Evolutionary conservation across 2,797 vertebrate genomes (phyloP).

Genomic region (Coccyzus lansbergi): DNA sequence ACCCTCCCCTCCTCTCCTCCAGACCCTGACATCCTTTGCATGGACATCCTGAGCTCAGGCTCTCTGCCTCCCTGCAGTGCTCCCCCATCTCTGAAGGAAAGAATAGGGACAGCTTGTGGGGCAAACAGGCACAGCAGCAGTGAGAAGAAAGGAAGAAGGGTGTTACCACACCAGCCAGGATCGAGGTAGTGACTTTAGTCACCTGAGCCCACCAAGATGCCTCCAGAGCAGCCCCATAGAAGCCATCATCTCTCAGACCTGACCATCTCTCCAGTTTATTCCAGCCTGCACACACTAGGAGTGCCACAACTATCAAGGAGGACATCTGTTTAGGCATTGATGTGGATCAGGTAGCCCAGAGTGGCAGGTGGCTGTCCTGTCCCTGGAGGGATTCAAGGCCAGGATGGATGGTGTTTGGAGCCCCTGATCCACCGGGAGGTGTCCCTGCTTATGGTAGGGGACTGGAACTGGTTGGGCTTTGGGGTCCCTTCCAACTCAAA

Average conservation of each 20-base stretch:
- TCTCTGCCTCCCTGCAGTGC: not conserved
- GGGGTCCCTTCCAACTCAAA: no score
- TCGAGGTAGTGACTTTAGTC: not conserved
- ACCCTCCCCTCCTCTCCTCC: not conserved
- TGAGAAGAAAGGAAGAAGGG: not conserved
- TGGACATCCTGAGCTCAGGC: not conserved
- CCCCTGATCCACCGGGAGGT: no score
- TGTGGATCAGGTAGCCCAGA: no score
- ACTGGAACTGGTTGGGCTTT: no score
- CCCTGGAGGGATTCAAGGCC: no score
- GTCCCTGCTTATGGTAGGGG: no score
- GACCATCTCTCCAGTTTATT: fast-evolving
- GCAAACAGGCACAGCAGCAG: not conserved
- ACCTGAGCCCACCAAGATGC: fast-evolving
- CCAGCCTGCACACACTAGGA: not conserved
- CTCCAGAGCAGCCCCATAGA: not conserved
- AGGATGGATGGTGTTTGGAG: no score
- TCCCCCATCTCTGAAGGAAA: not conserved
- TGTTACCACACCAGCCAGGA: fast-evolving
- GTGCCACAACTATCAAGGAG: fast-evolving
- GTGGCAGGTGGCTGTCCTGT: no score
- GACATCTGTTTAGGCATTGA: not conserved
- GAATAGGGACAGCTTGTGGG: not conserved
- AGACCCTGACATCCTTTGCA: not conserved
- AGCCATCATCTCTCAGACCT: not conserved